These are phyloP conservation scores for Blomia tropicalis DNA, from an alignment of 2,888 invertebrate species.

Conservation along the genomic window DNA sequence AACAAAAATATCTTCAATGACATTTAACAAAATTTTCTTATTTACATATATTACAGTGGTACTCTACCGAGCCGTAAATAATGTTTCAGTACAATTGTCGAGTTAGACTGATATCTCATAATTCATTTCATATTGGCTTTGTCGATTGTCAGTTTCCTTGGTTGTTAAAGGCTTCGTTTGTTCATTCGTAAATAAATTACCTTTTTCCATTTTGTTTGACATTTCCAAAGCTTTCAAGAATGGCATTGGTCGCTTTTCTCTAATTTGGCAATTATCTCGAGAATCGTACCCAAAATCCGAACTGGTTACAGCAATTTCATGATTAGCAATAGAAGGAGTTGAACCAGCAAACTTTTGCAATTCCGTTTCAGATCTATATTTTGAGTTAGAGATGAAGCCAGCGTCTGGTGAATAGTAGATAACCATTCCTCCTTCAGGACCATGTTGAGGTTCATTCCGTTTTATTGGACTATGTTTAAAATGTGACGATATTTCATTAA, in stretches of 20 bases:
- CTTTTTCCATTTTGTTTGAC: conserved; percentile 33
- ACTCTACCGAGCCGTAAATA: no score
- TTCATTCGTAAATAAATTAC: neutral
- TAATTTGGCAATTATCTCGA: conserved; percentile 5
- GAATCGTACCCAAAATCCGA: conserved; percentile 23
- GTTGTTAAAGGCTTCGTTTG: neutral
- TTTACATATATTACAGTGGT: conserved; percentile 7
- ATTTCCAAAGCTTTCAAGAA: conserved; percentile 37
- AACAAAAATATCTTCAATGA: conserved; percentile 15
- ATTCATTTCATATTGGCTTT: conserved; percentile 31
- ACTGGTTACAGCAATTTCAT: conserved; percentile 6
- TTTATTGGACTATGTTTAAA: conserved; percentile 15
- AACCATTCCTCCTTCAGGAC: conserved; percentile 22
- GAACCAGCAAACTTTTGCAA: conserved; percentile 19
- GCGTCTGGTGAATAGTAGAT: conserved; percentile 26
- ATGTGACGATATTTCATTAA: conserved; percentile 20
- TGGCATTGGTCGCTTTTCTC: conserved; percentile 34
- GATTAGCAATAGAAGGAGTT: neutral
- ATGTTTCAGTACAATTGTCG: neutral
- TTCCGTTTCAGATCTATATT: conserved; percentile 30
- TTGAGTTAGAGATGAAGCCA: conserved; percentile 17
- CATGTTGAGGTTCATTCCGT: neutral
- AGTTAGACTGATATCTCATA: conserved; percentile 30
- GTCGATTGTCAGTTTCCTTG: conserved; percentile 10
- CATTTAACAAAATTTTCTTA: conserved; percentile 1